Evolutionary conservation across 2,888 invertebrate species (phyloP).

Genomic region (Maniola hyperantus): DNA sequence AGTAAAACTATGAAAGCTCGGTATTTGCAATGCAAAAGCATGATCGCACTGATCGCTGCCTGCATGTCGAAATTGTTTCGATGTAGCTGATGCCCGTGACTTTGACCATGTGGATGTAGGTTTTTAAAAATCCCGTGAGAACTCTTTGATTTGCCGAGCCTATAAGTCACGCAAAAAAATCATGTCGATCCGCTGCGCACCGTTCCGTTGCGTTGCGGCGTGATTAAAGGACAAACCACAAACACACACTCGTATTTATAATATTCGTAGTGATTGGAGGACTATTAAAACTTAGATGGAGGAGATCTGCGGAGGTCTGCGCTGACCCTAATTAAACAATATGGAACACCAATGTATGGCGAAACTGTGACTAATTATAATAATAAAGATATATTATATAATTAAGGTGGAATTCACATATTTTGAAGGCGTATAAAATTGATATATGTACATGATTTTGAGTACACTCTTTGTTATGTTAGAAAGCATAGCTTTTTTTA

Average conservation of each 20-base stretch:
- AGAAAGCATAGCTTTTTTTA: constrained; percentile 41
- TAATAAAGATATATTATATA: constrained; percentile 25
- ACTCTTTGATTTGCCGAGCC: background rate
- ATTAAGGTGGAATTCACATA: constrained; percentile 26
- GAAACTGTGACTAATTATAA: constrained; percentile 25
- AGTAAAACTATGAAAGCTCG: background rate
- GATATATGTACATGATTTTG: constrained; percentile 26
- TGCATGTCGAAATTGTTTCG: too few relatives aligned
- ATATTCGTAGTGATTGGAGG: too few relatives aligned
- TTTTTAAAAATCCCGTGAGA: background rate
- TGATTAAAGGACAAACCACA: too few relatives aligned
- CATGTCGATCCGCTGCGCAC: background rate
- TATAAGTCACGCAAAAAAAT: too few relatives aligned
- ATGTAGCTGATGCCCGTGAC: too few relatives aligned
- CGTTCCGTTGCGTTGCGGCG: too few relatives aligned
- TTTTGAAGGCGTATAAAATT: constrained; percentile 25
- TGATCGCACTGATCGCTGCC: too few relatives aligned
- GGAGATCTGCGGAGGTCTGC: too few relatives aligned
- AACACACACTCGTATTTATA: too few relatives aligned
- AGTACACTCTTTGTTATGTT: constrained; percentile 26
- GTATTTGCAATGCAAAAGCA: too few relatives aligned
- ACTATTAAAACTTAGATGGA: too few relatives aligned
- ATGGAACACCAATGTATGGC: constrained; percentile 18
- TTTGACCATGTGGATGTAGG: too few relatives aligned
- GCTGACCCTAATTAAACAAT: background rate